Evolutionary conservation across 2,797 vertebrate genomes (phyloP), one percentile per base, ranked within the genome.

Genomic region (Acanthiza pusilla): DNA sequence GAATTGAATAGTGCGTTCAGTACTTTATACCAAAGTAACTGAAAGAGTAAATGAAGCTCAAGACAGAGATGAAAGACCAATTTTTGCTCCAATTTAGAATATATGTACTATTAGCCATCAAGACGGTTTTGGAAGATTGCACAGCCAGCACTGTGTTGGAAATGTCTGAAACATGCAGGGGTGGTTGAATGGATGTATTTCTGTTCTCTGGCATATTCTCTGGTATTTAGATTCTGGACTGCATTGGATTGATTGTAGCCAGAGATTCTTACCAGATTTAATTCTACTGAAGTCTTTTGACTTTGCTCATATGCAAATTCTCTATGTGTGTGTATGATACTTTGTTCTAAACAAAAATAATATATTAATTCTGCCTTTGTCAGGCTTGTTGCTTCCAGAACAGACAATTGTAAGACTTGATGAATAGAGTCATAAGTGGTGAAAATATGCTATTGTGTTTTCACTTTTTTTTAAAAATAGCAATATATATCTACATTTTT

Each of bases 131-230:
- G 62, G 42, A 45, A 53, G n/a, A 14, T 70, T 76, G 14, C 53
- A 32, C 27, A 55, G 51, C 6, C 30, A 55, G 13, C 17, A 10
- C 36, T 45, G 0, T 30, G 19, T 51, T 65, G 62, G 47, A 38
- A 76, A 43, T 4, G 1, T 32, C 47, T 17, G 17, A 20, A 80
- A 68, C 2, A 5, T 0, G 1, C 43, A 53, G 66, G 22, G 10
- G 3, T 27, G 26, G 4, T 43, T 70, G 32, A 55, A 62, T 9
- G 16, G 25, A 20, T 48, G 4, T 22, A 3, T 34, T 40, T 62
- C 12, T 74, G 50, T 55, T 63, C n/a, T n/a, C 21, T 61, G 34
- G 18, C 2, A 0, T 43, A 7, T 57, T 47, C 16, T 34, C 55
- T 65, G n/a, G 5, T 48, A 13, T 32, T 54, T 80, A 9, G 30